Percentiles rank a stretch among this genome's conserved stretches.
Conservation (phyloP, 30 jellyfish, hydroid and myxozoan genomes). For the Chironex yamaguchii region DNA sequence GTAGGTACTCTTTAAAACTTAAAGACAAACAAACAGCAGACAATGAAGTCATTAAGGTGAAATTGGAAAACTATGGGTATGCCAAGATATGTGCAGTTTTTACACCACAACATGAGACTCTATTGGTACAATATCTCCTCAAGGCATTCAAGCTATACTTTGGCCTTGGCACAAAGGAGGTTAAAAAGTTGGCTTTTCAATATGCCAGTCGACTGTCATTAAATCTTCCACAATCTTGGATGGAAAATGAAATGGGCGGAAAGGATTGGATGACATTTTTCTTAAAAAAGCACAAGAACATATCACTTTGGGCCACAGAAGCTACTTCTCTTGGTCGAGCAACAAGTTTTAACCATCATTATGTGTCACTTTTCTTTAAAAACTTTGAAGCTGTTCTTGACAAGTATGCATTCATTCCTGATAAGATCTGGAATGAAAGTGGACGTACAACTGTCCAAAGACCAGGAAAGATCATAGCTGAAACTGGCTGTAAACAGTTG, state of each 20-base stretch:
- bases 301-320: background rate
- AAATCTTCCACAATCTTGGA: conserved; percentile 34
- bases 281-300: no score
- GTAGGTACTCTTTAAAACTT: conserved; percentile 17
- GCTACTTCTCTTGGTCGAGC: conserved; percentile 11
- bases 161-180: conserved; percentile 31
- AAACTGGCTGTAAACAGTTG: conserved; percentile 65
- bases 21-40: no score
- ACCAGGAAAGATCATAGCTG: conserved; percentile 25
- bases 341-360: background rate
- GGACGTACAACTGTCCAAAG: conserved; percentile 63
- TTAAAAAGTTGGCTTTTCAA: conserved; percentile 37
- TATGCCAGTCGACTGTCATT: conserved; percentile 15
- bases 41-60: background rate
- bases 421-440: conserved; percentile 34
- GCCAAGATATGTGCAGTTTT: background rate
- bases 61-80: background rate
- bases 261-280: no score
- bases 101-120: conserved; percentile 6
- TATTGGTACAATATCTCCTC: conserved; percentile 24
- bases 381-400: no score
- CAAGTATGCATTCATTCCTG: background rate
- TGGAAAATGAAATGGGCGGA: conserved; percentile 27
- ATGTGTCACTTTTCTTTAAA: background rate
- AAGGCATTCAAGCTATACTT: no score